Evolutionary conservation across 2,888 invertebrate genomes (phyloP).

Genomic region (Trachelus tabidus): DNA sequence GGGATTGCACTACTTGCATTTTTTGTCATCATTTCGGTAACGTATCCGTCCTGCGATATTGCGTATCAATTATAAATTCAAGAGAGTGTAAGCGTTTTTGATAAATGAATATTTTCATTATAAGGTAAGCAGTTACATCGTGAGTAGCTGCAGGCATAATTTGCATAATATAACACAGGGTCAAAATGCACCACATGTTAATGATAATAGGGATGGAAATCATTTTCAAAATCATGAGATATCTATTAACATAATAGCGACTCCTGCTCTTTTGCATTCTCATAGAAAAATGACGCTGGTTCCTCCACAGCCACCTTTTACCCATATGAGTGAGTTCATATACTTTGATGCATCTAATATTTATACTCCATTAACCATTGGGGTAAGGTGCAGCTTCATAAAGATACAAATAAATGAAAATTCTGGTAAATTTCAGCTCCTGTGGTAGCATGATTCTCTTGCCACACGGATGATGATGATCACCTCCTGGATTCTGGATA

Average conservation of each 20-base stretch:
- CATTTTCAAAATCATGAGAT: slow-evolving; percentile 48
- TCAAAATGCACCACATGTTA: slow-evolving; percentile 28
- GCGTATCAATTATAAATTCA: neutral
- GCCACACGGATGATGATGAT: neutral
- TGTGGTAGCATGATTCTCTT: neutral
- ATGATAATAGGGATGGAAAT: slow-evolving; percentile 27
- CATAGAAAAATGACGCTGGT: slow-evolving; percentile 57
- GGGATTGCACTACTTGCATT: slow-evolving; percentile 52
- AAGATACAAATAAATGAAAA: neutral
- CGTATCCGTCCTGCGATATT: neutral
- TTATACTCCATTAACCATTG: neutral
- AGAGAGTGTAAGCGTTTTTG: neutral
- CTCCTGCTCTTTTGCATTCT: slow-evolving; percentile 48
- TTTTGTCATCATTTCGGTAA: slow-evolving; percentile 54
- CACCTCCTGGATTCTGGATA: neutral
- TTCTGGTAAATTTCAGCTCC: neutral
- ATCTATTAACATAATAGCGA: slow-evolving; percentile 57
- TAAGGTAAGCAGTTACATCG: slow-evolving; percentile 51
- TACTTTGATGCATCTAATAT: neutral
- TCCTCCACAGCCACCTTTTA: slow-evolving; percentile 50
- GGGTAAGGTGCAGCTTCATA: neutral
- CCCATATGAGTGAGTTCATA: slow-evolving; percentile 52
- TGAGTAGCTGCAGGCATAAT: slow-evolving; percentile 50
- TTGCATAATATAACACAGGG: slow-evolving; percentile 41
- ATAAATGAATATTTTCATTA: neutral